Percentiles rank a stretch among this genome's conserved stretches.
Evolutionary conservation across 2,797 vertebrate species (phyloP).

Genomic region (Loriculus beryllinus): DNA sequence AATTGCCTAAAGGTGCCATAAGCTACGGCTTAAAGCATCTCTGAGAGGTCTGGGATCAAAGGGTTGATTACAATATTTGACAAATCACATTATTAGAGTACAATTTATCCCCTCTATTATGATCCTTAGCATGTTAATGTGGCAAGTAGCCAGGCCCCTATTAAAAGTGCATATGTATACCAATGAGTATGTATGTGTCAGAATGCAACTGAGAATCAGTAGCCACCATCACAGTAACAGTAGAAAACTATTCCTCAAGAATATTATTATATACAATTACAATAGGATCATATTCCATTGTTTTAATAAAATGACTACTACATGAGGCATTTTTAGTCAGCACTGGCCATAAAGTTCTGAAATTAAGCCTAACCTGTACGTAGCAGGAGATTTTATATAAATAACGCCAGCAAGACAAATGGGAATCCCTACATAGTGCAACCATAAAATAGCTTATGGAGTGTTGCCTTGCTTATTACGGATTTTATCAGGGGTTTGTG

Average conservation of each 20-base stretch:
- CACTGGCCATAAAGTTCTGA: not conserved
- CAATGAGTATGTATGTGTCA: not conserved
- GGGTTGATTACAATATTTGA: not conserved
- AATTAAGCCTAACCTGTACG: not conserved
- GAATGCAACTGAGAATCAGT: not conserved
- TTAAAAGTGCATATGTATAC: not conserved
- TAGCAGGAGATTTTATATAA: not conserved
- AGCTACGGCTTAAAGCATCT: not conserved
- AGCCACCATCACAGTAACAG: not conserved
- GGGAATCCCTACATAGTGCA: not conserved
- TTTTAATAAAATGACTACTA: not conserved
- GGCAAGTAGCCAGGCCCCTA: not conserved
- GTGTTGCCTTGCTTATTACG: constrained; percentile 17
- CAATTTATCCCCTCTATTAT: not conserved
- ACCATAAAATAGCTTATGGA: not conserved
- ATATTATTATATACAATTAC: not conserved
- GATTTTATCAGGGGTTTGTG: constrained; percentile 13
- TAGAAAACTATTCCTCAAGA: not conserved
- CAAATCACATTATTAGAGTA: not conserved
- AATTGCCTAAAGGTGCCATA: not conserved
- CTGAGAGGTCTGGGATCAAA: not conserved
- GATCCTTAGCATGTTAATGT: not conserved
- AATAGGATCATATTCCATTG: not conserved
- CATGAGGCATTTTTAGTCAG: not conserved
- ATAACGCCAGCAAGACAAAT: constrained; percentile 22